Percentiles rank a stretch among this genome's conserved stretches.
Evolutionary conservation across 2,797 vertebrate genomes (phyloP).

Genomic region (Hyperoplus lanceolatus): DNA sequence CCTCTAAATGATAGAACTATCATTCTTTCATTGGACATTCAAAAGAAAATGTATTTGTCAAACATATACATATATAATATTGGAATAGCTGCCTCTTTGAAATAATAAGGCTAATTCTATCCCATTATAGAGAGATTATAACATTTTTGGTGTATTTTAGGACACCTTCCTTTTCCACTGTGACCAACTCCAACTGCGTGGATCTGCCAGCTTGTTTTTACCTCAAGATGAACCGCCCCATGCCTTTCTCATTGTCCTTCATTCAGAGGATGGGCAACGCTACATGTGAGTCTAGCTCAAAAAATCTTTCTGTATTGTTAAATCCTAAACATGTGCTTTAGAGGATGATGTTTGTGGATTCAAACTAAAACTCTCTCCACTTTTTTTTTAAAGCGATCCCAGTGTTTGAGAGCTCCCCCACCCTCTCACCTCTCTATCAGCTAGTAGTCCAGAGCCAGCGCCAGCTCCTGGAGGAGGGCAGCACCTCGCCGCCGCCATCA

Average conservation of each 20-base stretch:
- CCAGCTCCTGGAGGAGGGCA: constrained; percentile 87
- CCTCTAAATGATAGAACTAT: neutral
- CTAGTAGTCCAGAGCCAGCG: constrained; percentile 94
- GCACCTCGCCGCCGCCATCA: constrained; percentile 54
- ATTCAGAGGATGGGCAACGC: constrained; percentile 93
- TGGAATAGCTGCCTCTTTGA: constrained; percentile 2
- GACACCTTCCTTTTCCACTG: constrained; percentile 95
- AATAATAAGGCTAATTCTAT: neutral
- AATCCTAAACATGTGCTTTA: neutral
- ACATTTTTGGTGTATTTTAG: constrained; percentile 75
- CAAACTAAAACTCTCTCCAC: neutral
- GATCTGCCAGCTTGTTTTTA: constrained; percentile 98
- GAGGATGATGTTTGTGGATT: neutral
- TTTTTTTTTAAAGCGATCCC: constrained; percentile 87
- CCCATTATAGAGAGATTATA: neutral
- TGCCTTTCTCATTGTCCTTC: constrained; percentile 95
- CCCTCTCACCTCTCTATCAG: constrained; percentile 92
- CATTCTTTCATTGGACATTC: neutral
- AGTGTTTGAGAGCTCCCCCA: constrained; percentile 90
- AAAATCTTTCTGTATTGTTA: neutral
- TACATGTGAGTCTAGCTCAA: constrained; percentile 85
- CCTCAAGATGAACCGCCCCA: constrained; percentile 94
- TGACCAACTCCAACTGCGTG: constrained; percentile 98
- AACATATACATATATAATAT: neutral
- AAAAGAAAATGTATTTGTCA: neutral